Evolutionary conservation across 2,888 invertebrate species (phyloP), one percentile per base, ranked within the genome.

Genomic region (Portevinia maculata): DNA sequence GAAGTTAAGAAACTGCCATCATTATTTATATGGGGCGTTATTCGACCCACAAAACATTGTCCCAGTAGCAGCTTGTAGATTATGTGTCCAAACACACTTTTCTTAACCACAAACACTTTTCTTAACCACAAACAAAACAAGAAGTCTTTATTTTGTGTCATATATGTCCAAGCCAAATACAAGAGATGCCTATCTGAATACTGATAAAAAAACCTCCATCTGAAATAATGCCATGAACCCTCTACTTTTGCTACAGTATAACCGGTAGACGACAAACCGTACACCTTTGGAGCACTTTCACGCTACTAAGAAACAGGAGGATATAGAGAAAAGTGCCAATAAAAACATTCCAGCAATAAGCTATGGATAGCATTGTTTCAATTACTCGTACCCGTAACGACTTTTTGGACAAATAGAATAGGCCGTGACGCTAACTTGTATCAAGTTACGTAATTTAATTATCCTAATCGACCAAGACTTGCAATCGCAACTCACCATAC

Each of bases 381-480:
- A 24, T 34, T 48, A 19, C 28, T 15, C 6, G n/a, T 48, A 19
- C 28, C n/a, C 6, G n/a, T 34, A 41, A 48, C 46, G 32, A 53
- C 65, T 79, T 39, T 59, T 62, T 67, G 30, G 39, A 48, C 24
- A 67, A 55, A 57, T 57, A 64, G 64, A 75, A 74, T 60, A 60
- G 67, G 60, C 60, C 74, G 24, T 75, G 69, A 37, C 21, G 62
- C 57, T 70, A 70, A 48, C 62, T 81, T 81, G 69, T 39, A 46
- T 57, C 64, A 24, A 32, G 62, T 81, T 76, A 81, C 34, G 65
- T 76, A 81, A 81, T 76, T 81, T 76, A 81, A 81, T 81, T 81
- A 71, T 81, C 81, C 69, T 71, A 71, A 75, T 75, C 65, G 46
- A 44, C 70, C 44, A 37, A 37, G 46, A 34, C 64, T 64, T 34